Base-by-base conservation (phyloP, 2,888 invertebrate genomes). In the Leistus spinibarbis region DNA sequence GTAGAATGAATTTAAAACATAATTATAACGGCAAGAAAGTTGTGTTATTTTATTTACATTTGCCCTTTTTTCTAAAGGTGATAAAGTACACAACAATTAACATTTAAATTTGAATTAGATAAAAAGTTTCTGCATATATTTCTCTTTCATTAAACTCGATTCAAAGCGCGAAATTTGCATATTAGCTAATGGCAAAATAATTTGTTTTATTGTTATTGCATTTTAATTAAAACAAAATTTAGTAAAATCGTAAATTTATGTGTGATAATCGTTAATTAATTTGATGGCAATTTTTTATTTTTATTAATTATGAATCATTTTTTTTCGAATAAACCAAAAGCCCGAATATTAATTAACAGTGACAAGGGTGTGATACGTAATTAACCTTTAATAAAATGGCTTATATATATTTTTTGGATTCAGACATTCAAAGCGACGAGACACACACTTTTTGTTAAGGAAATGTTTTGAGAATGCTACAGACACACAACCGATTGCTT, bases 311-410 rank as follows among this genome's bases (percentile, higher is more conserved):
- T 40, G 13, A 7, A 40, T 40, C 40, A 40, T 3, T 40, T 10
- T 40, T 27, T 27, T 4, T 7, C 4, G 9, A 27, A 27, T 7
- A 27, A 27, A 27, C 40, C 40, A 40, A 7, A 40, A 40, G 7
- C 1, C 13, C n/a, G n/a, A n/a, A n/a, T n/a, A n/a, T 40, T 40
- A 40, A 40, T 40, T 40, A 40, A 40, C 40, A 40, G 13, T 40
- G 10, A 40, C 7, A 7, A 40, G 5, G 40, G 40, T 1, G 5
- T n/a, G 40, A 40, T 27, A 24, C 24, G 56, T 69, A 60, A 69
- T 63, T 70, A 60, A 63, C 53, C 53, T 22, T 40, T 70, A 40
- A 70, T 70, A 70, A 70, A 70, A 40, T 54, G 19, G 70, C n/a
- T 10, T 7, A 54, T 63, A 63, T 27, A 70, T 62, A 70, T 63